Base-by-base conservation (phyloP, 2,113 vertebrate genomes). In the Gadus chalcogrammus region DNA sequence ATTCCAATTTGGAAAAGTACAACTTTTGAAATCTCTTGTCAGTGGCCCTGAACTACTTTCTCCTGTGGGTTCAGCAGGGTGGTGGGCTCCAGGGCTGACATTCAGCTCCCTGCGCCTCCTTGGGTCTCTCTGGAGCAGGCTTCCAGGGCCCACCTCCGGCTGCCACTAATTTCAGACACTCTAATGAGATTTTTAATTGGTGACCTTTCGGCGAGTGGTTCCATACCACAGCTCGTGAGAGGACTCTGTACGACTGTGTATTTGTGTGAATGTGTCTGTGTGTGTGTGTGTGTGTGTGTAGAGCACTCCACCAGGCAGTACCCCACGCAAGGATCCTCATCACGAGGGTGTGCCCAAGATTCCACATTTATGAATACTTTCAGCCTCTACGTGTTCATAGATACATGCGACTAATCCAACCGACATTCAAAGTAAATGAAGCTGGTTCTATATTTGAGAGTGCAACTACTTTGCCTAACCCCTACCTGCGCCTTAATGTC, bases 131-230 rank as follows among this genome's bases (percentile, higher is more conserved):
- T 70, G 81, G 87, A 87, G 73, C 15, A 1, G 81, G 80, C 82
- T 79, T 83, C 71, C 66, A 90, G 78, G 81, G 75, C 84, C 78
- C 72, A 89, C 89, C 84, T 84, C 74, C 24, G 76, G 22, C 84
- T 84, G 84, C 82, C 87, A 88, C 87, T 89, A 91, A 90, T 88
- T 90, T 90, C 88, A 91, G 85, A 80, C 87, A 79, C 80, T 85
- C 62, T 91, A 91, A 92, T 92, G 88, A 90, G 90, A 85, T 91
- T 92, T 90, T 91, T 92, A 92, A 92, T 91, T 91, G 85, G 83
- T 87, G 90, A 91, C 90, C 85, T 92, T 91, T 91, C 42, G 59
- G 79, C 81, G 80, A 79, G 87, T 15, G 71, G 67, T 83, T 82
- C 84, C 67, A 70, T 87, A 67, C 68, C 84, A 71, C 52, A 67